Base-by-base conservation (phyloP, 92 coral and sea anemone species). In the Actinostola sp. region DNA sequence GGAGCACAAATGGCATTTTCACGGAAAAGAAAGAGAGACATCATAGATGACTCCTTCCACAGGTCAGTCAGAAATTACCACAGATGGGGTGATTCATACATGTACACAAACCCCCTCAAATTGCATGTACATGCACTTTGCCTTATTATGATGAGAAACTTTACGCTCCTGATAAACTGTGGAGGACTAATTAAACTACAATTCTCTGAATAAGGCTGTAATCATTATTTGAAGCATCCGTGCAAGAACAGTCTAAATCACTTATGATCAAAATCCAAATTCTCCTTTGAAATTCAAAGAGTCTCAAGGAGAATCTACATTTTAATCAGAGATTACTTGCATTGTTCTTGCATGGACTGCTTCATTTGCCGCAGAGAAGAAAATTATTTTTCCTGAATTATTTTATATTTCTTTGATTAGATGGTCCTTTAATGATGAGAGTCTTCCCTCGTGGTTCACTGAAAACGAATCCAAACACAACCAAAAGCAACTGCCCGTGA, bases 1-100 rank as follows among this genome's bases (percentile, higher is more conserved):
- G 99, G 99, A n/a, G 95, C 96, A 34, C 96, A 95, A 64, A 95
- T 95, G 91, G 97, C 99, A 43, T 84, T 91, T 49, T 95, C 99
- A 29, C 78, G 91, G 43, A 91, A 91, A 77, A 72, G 93, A 62
- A 95, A 84, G 66, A 81, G 99, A 68, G 99, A 95, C 53, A 77
- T 95, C 0, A 80, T 88, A 57, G 99, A 95, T 58, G 75, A 87
- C 52, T 82, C 97, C 13, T 95, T 76, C 63, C 94, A 92, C 78
- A 88, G 99, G 99, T 95, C 16, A 31, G 77, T 67, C 2, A 15
- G 11, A 36, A 4, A 11, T 4, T 36, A 36, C 42, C 11, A 4
- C n/a, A n/a, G 11, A 36, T 36, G 4, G 11, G 42, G 11, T 4
- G 4, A 36, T 4, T 36, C 42, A 36, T 36, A 36, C 42, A 36